Conservation (phyloP, 92 coral and sea anemone species). For the Bergia puertoricense region DNA sequence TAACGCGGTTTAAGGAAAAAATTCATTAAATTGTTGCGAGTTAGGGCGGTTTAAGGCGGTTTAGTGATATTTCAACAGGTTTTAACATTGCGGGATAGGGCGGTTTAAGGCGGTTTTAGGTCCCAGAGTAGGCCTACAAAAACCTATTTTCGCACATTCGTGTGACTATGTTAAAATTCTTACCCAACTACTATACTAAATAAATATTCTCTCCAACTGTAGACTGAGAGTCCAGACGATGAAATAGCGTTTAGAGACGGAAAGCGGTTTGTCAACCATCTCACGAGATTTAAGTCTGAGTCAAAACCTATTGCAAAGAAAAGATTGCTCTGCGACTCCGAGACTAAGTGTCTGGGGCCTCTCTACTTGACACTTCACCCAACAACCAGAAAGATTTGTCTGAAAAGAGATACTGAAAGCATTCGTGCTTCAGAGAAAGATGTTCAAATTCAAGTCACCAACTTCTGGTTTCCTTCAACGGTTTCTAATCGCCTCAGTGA, state of each 20-base stretch:
- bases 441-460: constrained; percentile 41
- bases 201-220: not conserved
- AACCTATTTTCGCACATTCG: not conserved
- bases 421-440: not conserved
- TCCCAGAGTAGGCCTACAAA: no score
- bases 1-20: no score
- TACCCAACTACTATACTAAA: not conserved
- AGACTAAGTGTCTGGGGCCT: constrained; percentile 3
- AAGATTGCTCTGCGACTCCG: not conserved
- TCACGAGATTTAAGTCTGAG: constrained; percentile 37
- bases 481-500: not conserved
- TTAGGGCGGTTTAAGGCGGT: no score
- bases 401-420: constrained; percentile 38
- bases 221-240: constrained; percentile 46
- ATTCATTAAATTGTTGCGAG: no score
- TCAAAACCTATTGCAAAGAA: constrained; percentile 4
- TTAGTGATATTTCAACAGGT: no score
- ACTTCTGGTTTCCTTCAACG: constrained; percentile 45
- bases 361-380: constrained; percentile 43
- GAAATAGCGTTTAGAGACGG: constrained; percentile 64
- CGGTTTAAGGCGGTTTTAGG: no score
- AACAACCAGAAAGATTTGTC: constrained; percentile 23
- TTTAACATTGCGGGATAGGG: no score
- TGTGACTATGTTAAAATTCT: not conserved
- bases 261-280: constrained; percentile 64